Evolutionary conservation across 2,113 vertebrate species (phyloP), one percentile per base, ranked within the genome.

Genomic region (Sialia sialis): DNA sequence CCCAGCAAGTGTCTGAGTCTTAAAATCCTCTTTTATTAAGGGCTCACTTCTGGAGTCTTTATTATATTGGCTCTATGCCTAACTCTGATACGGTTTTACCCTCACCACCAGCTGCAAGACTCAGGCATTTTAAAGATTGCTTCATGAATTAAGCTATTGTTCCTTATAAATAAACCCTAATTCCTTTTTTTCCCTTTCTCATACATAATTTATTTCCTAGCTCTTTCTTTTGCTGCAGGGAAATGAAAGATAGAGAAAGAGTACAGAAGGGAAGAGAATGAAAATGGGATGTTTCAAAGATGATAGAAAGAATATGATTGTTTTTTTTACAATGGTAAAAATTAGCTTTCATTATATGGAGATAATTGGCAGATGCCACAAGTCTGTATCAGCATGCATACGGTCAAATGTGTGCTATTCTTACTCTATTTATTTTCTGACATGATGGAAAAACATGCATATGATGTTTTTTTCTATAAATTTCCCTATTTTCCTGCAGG

Each of bases 91-190:
- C 60, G 55, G 82, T 91, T 56, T 82, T 86, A 59, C 90, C n/a
- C 52, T 87, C 62, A 72, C 17, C 69, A 90, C 16, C 70, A 82
- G 82, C 64, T 87, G 82, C 39, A 95, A 90, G 84, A 39, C 66
- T 82, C 67, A 39, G 29, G 23, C 27, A 83, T 86, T 97, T 76
- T 89, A 92, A 94, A 66, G 74, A 75, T 72, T 41, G 52, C 58
- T 69, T 93, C 89, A 81, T 91, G 83, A 95, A 96, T 97, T 94
- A 96, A 90, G 55, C 54, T 80, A 87, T 87, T 80, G 49, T 91
- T 90, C 60, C 51, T 89, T 69, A 79, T 62, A 96, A 90, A 90
- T 72, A 93, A 59, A 70, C 32, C 59, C 32, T 83, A 91, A 59
- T 77, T 85, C 46, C 30, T 72, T 60, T 79, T 67, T 11, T 34